These are phyloP conservation scores for Hirtodrosophila histrioides DNA, from an alignment of 2,888 invertebrate species.

Conservation along the genomic window DNA sequence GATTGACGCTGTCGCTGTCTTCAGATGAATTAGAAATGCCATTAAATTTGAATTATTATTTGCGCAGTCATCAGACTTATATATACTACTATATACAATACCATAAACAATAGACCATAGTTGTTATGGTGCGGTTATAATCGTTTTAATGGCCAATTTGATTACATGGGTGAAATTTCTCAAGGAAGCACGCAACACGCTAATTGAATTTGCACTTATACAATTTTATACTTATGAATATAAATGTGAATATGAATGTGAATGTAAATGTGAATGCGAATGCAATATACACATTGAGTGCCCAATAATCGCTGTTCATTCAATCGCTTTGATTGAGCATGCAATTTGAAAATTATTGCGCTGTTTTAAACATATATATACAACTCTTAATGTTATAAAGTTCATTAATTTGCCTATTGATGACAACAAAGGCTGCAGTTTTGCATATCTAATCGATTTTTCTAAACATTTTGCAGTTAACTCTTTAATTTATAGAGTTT, in stretches of 20 bases:
- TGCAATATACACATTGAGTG: slow-evolving; percentile 19
- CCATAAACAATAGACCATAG: not conserved
- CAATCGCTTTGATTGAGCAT: slow-evolving; percentile 46
- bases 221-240: slow-evolving; percentile 29
- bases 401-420: slow-evolving; percentile 20
- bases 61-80: slow-evolving; percentile 40
- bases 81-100: slow-evolving; percentile 17
- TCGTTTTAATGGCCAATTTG: slow-evolving; percentile 52
- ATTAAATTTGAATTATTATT: slow-evolving; percentile 63
- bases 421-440: slow-evolving; percentile 30
- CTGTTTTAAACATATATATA: slow-evolving; percentile 1
- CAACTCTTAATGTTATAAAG: not conserved
- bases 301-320: slow-evolving; percentile 35
- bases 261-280: slow-evolving; percentile 24
- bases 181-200: slow-evolving; percentile 70
- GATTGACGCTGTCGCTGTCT: slow-evolving; percentile 8
- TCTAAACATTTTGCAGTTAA: not conserved
- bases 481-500: slow-evolving; percentile 6
- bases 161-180: slow-evolving; percentile 69
- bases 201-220: slow-evolving; percentile 56
- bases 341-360: slow-evolving; percentile 30
- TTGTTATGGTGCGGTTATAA: slow-evolving; percentile 33
- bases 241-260: slow-evolving; percentile 19
- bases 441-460: slow-evolving; percentile 9
- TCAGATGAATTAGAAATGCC: slow-evolving; percentile 33